Conservation (phyloP, 1,140 invertebrate genomes). For the Drosophila obscura region DNA sequence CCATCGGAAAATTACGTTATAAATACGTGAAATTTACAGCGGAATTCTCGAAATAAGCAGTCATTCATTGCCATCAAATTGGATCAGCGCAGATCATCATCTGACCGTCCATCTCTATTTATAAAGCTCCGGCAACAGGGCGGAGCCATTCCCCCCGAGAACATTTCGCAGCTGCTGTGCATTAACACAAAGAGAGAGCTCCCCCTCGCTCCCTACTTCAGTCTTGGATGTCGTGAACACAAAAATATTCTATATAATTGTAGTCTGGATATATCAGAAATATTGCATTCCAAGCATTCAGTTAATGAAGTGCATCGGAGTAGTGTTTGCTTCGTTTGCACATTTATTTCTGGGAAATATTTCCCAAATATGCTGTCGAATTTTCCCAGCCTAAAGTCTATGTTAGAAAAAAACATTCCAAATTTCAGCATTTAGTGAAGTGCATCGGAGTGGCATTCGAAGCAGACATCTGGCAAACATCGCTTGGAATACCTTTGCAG, state of each 20-base stretch:
- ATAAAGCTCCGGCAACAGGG: slow-evolving; percentile 24
- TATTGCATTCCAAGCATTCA: slow-evolving; percentile 23
- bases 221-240: slow-evolving; percentile 3
- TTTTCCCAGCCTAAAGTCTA: background rate
- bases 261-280: slow-evolving; percentile 16
- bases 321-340: slow-evolving; percentile 3
- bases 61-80: slow-evolving; percentile 42
- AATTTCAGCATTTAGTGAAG: too few species aligned
- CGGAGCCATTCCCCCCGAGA: slow-evolving; percentile 6
- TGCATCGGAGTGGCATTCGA: too few species aligned
- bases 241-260: slow-evolving; percentile 34
- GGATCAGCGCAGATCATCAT: slow-evolving; percentile 59
- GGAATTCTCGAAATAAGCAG: slow-evolving; percentile 34
- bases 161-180: slow-evolving; percentile 30
- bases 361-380: background rate
- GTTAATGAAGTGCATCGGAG: slow-evolving; percentile 43
- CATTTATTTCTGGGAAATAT: background rate
- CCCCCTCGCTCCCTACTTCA: background rate
- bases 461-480: too few species aligned
- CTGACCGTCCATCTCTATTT: slow-evolving; percentile 41
- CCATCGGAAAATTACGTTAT: slow-evolving; percentile 58
- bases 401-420: too few species aligned
- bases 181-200: slow-evolving; percentile 12
- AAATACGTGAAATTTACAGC: slow-evolving; percentile 54
- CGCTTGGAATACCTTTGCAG: too few species aligned